Percentiles rank a stretch among this genome's conserved stretches.
These are phyloP conservation scores for Baronia brevicornis DNA, from an alignment of 2,888 invertebrate species.

Conservation along the genomic window DNA sequence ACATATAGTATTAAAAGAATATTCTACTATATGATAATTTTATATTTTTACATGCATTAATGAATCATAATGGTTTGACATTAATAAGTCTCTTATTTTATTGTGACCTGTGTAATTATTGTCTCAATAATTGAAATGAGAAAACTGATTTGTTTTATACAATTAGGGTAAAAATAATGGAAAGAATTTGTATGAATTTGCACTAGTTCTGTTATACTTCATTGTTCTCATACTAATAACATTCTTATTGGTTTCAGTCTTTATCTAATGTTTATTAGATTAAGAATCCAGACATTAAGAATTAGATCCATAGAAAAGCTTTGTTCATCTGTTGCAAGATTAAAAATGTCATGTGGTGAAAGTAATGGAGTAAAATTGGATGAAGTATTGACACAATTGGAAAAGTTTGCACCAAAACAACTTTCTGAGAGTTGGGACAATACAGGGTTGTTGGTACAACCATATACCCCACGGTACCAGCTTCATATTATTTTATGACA, in stretches of 20 bases:
- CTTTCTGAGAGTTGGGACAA: conserved; percentile 95
- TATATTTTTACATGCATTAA: not conserved
- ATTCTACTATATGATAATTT: conserved; percentile 1
- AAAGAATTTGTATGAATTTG: too few relatives aligned
- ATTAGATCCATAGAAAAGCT: conserved; percentile 27
- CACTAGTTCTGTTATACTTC: conserved; percentile 4
- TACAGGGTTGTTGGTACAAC: conserved; percentile 93
- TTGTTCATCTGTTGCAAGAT: conserved; percentile 26
- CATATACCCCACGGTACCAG: conserved; percentile 76
- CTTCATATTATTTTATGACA: conserved; percentile 1
- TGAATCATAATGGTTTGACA: conserved; percentile 4
- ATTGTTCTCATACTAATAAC: conserved; percentile 7
- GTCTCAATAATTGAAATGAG: too few relatives aligned
- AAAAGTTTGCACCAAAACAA: conserved; percentile 80
- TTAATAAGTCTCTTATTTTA: too few relatives aligned
- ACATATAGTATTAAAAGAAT: conserved; percentile 4
- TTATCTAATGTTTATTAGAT: conserved; percentile 49
- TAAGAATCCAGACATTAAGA: conserved; percentile 32
- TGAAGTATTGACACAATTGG: conserved; percentile 75
- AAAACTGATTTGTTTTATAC: too few relatives aligned
- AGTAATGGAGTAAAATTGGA: conserved; percentile 58
- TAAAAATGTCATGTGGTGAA: conserved; percentile 46
- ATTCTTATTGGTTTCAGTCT: conserved; percentile 30
- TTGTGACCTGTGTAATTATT: too few relatives aligned
- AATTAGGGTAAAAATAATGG: too few relatives aligned